These are phyloP conservation scores for Chloromyia formosa DNA, from an alignment of 2,888 invertebrate genomes.

Conservation along the genomic window DNA sequence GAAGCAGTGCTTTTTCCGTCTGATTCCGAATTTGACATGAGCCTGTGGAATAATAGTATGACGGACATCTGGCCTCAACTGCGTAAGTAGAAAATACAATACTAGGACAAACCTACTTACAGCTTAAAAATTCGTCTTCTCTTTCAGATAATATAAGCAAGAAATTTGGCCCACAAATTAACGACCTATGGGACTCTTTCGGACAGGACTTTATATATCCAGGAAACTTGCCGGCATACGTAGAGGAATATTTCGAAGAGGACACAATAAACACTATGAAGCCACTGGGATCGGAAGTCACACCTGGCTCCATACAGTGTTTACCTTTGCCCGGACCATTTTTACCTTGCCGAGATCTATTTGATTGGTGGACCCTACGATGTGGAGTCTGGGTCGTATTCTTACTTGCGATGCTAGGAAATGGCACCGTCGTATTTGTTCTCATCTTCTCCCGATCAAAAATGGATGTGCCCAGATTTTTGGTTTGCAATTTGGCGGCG, in stretches of 20 bases:
- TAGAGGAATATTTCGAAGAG: slow-evolving; percentile 78
- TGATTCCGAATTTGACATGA: slow-evolving; percentile 75
- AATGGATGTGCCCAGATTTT: slow-evolving; percentile 95
- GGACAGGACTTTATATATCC: slow-evolving; percentile 76
- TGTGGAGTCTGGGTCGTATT: slow-evolving; percentile 99
- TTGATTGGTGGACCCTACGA: slow-evolving; percentile 97
- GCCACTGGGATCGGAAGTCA: slow-evolving; percentile 55
- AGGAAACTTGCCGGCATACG: slow-evolving; percentile 74
- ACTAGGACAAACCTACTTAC: not conserved
- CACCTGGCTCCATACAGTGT: slow-evolving; percentile 69
- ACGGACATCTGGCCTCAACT: slow-evolving; percentile 85
- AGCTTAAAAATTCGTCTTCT: too few relatives aligned
- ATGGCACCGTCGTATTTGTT: slow-evolving; percentile 94
- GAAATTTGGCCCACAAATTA: slow-evolving; percentile 75
- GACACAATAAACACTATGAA: slow-evolving; percentile 61
- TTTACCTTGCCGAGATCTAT: slow-evolving; percentile 93
- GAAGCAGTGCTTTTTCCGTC: slow-evolving; percentile 77
- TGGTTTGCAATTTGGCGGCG: slow-evolving; percentile 95
- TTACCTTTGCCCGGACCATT: slow-evolving; percentile 91
- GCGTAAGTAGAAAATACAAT: slow-evolving; percentile 69
- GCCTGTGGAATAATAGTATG: slow-evolving; percentile 81
- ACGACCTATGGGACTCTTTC: slow-evolving; percentile 75
- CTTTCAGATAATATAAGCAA: slow-evolving; percentile 75
- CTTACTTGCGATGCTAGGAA: slow-evolving; percentile 92
- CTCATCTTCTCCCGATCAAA: slow-evolving; percentile 89